Conservation (phyloP, 2,797 vertebrate genomes). For the Darevskia nairensis region DNA sequence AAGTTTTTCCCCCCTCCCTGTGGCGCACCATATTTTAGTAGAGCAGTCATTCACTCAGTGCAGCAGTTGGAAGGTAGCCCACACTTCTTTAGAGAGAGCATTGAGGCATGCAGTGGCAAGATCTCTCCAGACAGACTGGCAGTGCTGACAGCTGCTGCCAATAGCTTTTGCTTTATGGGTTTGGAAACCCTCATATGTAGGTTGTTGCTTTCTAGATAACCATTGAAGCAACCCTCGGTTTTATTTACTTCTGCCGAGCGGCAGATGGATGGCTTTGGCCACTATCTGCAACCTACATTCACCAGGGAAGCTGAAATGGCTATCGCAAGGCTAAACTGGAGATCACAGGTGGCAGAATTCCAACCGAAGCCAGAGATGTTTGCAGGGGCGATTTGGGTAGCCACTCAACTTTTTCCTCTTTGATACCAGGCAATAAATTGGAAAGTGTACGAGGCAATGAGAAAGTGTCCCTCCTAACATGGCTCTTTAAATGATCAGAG, state of each 20-base stretch:
- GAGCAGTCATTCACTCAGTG: conserved; percentile 27
- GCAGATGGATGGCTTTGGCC: conserved; percentile 16
- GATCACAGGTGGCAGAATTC: neutral
- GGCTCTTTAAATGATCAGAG: no score
- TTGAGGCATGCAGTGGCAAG: fast-evolving
- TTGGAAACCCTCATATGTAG: neutral
- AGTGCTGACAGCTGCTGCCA: neutral
- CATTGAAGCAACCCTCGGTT: neutral
- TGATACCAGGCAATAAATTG: neutral
- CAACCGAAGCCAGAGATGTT: neutral
- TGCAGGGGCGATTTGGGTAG: no score
- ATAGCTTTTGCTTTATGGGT: conserved; percentile 3
- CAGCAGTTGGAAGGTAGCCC: conserved; percentile 27
- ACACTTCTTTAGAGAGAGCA: conserved; percentile 34
- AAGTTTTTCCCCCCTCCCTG: conserved; percentile 25
- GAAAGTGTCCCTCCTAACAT: no score
- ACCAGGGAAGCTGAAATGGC: neutral
- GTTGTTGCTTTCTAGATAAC: conserved; percentile 12
- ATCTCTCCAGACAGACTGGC: neutral
- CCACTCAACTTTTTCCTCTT: neutral
- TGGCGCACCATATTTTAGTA: conserved; percentile 41
- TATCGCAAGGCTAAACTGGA: neutral
- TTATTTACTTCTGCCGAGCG: neutral
- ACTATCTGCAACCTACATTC: neutral
- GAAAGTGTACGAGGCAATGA: no score